Evolutionary conservation across 1,140 invertebrate species (phyloP).

Genomic region (Diplogasteroides magnus): DNA sequence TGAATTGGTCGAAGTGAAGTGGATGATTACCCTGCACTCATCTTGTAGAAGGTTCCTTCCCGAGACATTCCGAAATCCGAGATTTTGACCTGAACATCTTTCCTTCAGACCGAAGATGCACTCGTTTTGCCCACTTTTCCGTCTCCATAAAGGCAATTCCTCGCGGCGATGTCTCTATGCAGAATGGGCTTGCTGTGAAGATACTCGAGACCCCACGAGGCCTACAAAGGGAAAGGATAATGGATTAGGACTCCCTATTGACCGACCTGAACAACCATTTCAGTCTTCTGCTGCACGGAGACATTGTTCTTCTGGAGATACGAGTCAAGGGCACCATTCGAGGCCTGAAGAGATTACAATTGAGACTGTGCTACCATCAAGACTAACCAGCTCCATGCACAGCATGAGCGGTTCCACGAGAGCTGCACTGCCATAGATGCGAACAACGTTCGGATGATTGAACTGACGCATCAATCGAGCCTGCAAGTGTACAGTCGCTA

Average conservation of each 20-base stretch:
- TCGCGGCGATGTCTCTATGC: conserved; percentile 86
- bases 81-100: conserved; percentile 31
- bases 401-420: conserved; percentile 18
- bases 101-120: neutral
- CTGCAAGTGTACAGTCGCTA: neutral
- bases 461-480: conserved; percentile 26
- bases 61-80: conserved; percentile 35
- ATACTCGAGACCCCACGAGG: conserved; percentile 75
- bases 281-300: neutral
- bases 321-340: neutral
- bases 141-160: conserved; percentile 63
- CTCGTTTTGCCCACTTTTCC: conserved; percentile 7
- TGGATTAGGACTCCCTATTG: neutral
- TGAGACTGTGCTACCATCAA: no score
- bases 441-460: conserved; percentile 6
- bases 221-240: neutral
- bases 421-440: conserved; percentile 27
- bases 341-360: neutral
- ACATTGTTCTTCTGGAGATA: neutral
- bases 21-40: conserved; percentile 22
- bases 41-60: conserved; percentile 32
- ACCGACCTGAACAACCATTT: neutral
- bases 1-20: no score
- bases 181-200: conserved; percentile 90
- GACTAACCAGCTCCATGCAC: neutral